phyloP scores from a whole-genome alignment of 1,140 invertebrate genomes.

The Triops longicaudatus region DNA sequence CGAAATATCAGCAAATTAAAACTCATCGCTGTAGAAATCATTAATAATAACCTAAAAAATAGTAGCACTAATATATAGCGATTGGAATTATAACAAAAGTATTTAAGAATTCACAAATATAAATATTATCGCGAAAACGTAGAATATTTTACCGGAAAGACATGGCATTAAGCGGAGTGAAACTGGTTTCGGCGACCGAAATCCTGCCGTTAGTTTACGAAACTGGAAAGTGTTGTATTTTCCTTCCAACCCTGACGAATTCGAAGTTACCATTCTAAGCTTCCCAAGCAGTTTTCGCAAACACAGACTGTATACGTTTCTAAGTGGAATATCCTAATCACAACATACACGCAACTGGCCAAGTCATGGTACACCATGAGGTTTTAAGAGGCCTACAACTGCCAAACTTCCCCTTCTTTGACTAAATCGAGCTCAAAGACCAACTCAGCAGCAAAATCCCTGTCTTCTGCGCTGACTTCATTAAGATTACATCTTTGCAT shows the following conservation, averaged over 20 bases:
- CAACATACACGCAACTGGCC: no score
- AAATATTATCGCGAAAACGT: background rate
- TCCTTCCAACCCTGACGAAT: background rate
- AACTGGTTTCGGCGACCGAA: background rate
- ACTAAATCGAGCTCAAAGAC: background rate
- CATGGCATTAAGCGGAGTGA: background rate
- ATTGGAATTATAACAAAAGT: no score
- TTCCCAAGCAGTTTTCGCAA: background rate
- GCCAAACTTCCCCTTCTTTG: background rate
- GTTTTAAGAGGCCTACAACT: background rate
- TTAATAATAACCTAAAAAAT: no score
- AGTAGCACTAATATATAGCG: no score
- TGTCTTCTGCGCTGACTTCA: background rate
- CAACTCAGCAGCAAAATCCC: background rate
- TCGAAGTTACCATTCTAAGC: background rate
- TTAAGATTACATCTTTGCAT: background rate
- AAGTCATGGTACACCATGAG: no score
- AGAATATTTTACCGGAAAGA: background rate
- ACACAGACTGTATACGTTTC: no score
- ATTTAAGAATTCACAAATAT: no score
- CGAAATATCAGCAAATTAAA: no score
- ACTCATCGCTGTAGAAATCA: no score
- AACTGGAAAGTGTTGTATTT: background rate
- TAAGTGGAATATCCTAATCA: no score
- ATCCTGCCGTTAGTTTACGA: constrained; percentile 6